Percentiles rank a stretch among this genome's conserved stretches.
Evolutionary conservation across 2,888 invertebrate species (phyloP).

Genomic region (Cantharis nigra): DNA sequence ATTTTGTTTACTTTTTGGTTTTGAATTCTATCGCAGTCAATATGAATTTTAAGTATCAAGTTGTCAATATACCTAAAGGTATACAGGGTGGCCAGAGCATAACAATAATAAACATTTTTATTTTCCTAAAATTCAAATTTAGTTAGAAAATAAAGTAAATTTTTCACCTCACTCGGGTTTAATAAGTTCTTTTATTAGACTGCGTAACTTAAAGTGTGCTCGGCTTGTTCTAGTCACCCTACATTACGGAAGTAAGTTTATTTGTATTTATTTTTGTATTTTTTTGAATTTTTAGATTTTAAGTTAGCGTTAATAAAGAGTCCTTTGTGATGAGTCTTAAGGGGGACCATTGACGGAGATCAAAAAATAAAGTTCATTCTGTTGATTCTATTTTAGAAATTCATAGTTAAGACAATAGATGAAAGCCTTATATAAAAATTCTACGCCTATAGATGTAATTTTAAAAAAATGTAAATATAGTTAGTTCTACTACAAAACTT

Average conservation of each 20-base stretch:
- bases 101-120: not conserved
- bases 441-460: conserved; percentile 12
- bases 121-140: too few relatives aligned
- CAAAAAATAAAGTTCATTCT: not conserved
- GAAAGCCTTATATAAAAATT: conserved; percentile 18
- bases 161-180: not conserved
- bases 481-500: not conserved
- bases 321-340: not conserved
- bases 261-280: not conserved
- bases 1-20: not conserved
- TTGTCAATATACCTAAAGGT: not conserved
- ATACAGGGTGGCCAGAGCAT: not conserved
- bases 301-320: not conserved
- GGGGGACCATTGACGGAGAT: conserved; percentile 20
- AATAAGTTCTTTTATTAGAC: not conserved
- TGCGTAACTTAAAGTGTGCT: not conserved
- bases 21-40: not conserved
- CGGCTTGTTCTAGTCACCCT: not conserved
- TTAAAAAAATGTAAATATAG: conserved; percentile 1
- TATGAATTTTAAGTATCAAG: not conserved
- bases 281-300: not conserved
- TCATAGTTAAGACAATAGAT: conserved; percentile 26
- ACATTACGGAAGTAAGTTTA: not conserved
- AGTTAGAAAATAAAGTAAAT: not conserved
- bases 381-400: conserved; percentile 11